phyloP scores from a whole-genome alignment of 1,140 invertebrate genomes.

The Aphaenogaster rudis region DNA sequence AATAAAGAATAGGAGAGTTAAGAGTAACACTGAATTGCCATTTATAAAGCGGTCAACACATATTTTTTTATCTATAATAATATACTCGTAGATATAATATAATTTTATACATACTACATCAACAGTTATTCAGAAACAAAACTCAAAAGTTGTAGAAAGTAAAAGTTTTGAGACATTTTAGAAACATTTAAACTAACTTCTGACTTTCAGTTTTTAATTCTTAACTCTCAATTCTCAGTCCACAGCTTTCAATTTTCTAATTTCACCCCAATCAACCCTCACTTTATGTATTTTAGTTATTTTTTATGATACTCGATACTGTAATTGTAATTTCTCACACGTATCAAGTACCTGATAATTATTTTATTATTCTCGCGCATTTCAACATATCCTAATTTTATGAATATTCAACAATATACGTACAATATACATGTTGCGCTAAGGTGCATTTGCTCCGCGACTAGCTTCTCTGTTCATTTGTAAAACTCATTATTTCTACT shows the following conservation, averaged over 20 bases:
- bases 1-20: background rate
- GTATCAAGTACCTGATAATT: background rate
- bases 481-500: background rate
- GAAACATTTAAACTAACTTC: background rate
- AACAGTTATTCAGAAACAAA: background rate
- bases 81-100: background rate
- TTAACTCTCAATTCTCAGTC: background rate
- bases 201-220: background rate
- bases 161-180: background rate
- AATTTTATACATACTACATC: background rate
- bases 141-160: background rate
- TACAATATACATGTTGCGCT: background rate
- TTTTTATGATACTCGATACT: background rate
- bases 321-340: background rate
- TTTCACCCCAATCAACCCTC: background rate
- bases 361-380: background rate
- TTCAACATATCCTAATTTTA: background rate
- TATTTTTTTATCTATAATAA: background rate
- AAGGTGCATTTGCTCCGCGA: background rate
- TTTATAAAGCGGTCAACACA: background rate
- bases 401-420: conserved; percentile 25
- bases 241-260: background rate
- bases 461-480: background rate
- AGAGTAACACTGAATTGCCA: background rate
- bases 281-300: background rate